phyloP scores from a whole-genome alignment of 2,888 invertebrate species.

The Odiellus spinosus region DNA sequence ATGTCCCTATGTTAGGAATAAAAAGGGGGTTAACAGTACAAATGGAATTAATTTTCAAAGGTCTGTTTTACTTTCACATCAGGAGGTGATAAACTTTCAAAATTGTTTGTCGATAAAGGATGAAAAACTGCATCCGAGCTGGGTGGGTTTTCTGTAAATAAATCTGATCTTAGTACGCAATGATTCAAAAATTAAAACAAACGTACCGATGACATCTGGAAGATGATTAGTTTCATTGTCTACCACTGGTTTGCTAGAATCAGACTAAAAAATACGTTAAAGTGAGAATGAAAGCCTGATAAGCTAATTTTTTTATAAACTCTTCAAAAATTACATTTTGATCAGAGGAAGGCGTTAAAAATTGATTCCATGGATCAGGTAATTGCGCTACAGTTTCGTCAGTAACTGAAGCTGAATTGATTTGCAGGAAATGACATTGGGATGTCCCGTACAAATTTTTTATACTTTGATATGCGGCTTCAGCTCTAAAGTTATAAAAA shows the following conservation, averaged over 20 bases:
- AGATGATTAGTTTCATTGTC: background rate
- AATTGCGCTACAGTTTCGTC: slow-evolving; percentile 35
- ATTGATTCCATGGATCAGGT: slow-evolving; percentile 73
- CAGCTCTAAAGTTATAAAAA: slow-evolving; percentile 46
- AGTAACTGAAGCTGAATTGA: slow-evolving; percentile 49
- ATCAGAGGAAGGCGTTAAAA: slow-evolving; percentile 33
- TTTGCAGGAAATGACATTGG: slow-evolving; percentile 72
- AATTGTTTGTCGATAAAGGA: background rate
- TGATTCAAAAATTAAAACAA: too few species aligned
- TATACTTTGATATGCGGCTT: slow-evolving; percentile 62
- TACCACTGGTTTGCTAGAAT: background rate
- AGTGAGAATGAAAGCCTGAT: too few species aligned
- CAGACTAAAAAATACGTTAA: background rate
- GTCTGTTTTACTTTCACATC: too few species aligned
- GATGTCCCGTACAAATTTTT: slow-evolving; percentile 70
- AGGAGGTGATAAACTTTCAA: slow-evolving; percentile 1
- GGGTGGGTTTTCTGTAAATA: background rate
- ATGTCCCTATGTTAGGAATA: too few species aligned
- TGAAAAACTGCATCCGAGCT: background rate
- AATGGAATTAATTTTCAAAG: too few species aligned
- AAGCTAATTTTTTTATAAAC: too few species aligned
- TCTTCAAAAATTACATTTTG: too few species aligned
- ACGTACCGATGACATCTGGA: background rate
- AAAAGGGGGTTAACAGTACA: too few species aligned
- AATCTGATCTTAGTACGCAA: too few species aligned